Evolutionary conservation across 2,113 vertebrate species (phyloP), one percentile per base, ranked within the genome.

Genomic region (Lichenostomus cassidix): DNA sequence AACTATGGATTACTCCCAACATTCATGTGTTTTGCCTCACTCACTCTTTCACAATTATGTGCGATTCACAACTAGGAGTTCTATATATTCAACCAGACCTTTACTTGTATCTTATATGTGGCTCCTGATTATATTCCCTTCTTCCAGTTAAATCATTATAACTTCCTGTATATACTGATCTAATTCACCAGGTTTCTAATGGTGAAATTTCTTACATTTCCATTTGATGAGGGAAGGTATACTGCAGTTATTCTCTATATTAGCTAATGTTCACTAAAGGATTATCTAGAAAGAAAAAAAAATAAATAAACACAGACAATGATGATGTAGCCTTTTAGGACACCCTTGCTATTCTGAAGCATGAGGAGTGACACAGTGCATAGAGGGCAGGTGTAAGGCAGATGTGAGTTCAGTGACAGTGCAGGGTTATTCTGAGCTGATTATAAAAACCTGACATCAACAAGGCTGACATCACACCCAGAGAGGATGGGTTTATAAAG

Each of bases 251-350:
- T 44, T 53, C 20, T 49, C 8, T 42, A 49, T 70, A 47, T 79
- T 63, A 67, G 9, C 7, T 71, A 37, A 53, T 33, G 8, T 31
- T 85, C 22, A 65, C 55, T 59, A 21, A 52, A 68, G 10, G 53
- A 63, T 35, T 55, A 12, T 35, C 31, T 65, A 39, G 33, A 6
- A 10, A 78, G 18, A 9, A 33, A 87, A 78, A 78, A 67, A 46
- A 12, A 18, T 37, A 42, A 23, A 33, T 71, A 42, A 53, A 80
- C 60, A 31, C 35, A 64, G 24, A 15, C 0, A 0, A 21, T 58
- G 53, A 80, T 29, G 17, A 62, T 41, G 53, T 5, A 35, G 10
- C 19, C 9, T 94, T 94, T 71, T 41, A 64, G 31, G 62, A 52
- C 5, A 73, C 27, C 11, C 17, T 49, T 73, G 71, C 64, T 63